Evolutionary conservation across 2,113 vertebrate species (phyloP).

Genomic region (Leucopsar rothschildi): DNA sequence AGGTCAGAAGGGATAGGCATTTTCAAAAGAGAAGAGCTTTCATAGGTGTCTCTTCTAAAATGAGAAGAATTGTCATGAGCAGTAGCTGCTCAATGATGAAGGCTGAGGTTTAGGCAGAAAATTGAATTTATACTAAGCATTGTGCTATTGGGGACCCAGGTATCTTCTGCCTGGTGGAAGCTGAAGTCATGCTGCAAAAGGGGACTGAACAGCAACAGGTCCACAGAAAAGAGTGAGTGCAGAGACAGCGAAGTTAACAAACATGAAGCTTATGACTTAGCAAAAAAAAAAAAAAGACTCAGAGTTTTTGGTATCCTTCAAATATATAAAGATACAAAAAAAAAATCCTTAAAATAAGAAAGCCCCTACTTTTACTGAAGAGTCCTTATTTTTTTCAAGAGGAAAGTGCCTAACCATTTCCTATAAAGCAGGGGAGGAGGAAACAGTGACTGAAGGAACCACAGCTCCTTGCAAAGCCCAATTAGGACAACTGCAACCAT

Average conservation of each 20-base stretch:
- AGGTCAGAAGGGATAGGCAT: neutral
- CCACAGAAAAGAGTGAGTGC: neutral
- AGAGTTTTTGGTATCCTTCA: neutral
- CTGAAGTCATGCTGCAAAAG: neutral
- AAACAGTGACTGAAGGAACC: neutral
- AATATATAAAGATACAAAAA: too few relatives aligned
- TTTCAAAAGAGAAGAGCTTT: neutral
- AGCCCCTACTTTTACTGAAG: neutral
- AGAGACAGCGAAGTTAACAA: neutral
- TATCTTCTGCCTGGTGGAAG: neutral
- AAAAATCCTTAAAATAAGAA: neutral
- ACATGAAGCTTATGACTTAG: neutral
- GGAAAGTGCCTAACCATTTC: neutral
- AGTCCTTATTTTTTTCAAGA: neutral
- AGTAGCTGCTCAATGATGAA: neutral
- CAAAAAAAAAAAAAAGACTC: too few relatives aligned
- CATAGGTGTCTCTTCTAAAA: neutral
- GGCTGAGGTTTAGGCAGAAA: neutral
- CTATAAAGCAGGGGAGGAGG: neutral
- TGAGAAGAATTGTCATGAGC: neutral
- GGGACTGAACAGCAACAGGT: neutral
- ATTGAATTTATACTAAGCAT: neutral
- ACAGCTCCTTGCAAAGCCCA: neutral
- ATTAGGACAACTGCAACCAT: neutral
- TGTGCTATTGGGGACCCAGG: neutral